Base-by-base conservation (phyloP, 2,888 invertebrate species). In the Agrypnus murinus region DNA sequence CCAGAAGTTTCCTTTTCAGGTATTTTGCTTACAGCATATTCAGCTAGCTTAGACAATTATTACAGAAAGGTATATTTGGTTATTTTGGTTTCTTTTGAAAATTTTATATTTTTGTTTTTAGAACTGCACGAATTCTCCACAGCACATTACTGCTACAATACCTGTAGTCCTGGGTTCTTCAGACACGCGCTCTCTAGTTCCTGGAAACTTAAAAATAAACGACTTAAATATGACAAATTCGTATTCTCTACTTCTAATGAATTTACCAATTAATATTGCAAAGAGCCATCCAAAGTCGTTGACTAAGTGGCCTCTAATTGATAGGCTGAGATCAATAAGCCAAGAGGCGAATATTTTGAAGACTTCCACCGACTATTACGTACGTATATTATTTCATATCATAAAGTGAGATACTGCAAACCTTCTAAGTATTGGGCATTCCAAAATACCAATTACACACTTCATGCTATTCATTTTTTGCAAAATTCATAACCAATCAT, bases 301-400 rank as follows among this genome's bases (percentile, higher is more conserved):
- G n/a, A n/a, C n/a, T 25, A 25, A 25, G 5, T 5, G 5, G 12
- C 60, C 45, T 31, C 25, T 59, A 0, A 45, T 60, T 10, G 14
- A 55, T 15, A 8, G 55, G 5, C 6, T 55, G 10, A 9, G 12
- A 1, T 9, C 7, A 15, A 17, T 55, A 14, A 55, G 32, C 5
- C 32, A 36, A 1, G 12, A 55, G 12, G 14, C 12, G 1, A 12
- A 55, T 36, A 32, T 55, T 12, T 25, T 32, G 9, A 55, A 36
- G 12, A 0, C 89, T 89, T 1, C 88, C 89, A 0, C 79, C 79
- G 6, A 73, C 79, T 40, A 75, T 87, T 2, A 83, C 80, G 3
- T 48, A 25, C 5, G 14, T 31, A 31, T 7, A 10, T n/a, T 14
- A n/a, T n/a, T n/a, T n/a, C n/a, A n/a, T n/a, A n/a, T n/a, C n/a